These are phyloP conservation scores for Drosophila suboccidentalis DNA, from an alignment of 2,888 invertebrate species.

Conservation along the genomic window DNA sequence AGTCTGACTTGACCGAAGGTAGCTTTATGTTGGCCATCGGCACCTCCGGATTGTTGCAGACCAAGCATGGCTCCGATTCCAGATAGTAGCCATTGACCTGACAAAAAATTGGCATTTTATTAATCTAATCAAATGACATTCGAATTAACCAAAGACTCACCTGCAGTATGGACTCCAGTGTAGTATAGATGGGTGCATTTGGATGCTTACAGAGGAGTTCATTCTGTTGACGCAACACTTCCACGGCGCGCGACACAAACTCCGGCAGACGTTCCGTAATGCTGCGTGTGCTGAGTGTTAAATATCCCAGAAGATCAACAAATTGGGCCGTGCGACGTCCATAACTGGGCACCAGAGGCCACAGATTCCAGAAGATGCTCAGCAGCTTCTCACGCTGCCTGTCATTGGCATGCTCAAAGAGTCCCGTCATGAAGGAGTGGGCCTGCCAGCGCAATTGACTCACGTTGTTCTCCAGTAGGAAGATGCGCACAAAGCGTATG, in stretches of 20 bases:
- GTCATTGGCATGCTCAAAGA: slow-evolving; percentile 93
- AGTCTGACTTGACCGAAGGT: slow-evolving; percentile 97
- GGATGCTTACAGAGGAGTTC: slow-evolving; percentile 95
- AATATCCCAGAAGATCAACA: slow-evolving; percentile 97
- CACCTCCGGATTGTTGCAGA: slow-evolving; percentile 99
- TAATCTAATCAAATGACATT: too few relatives aligned
- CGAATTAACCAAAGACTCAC: slow-evolving; percentile 84
- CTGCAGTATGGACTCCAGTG: slow-evolving; percentile 96
- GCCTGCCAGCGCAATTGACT: slow-evolving; percentile 98
- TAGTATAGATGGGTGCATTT: slow-evolving; percentile 96
- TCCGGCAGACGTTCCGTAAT: slow-evolving; percentile 89
- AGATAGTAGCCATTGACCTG: slow-evolving; percentile 98
- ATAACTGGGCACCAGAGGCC: slow-evolving; percentile 95
- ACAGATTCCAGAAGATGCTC: slow-evolving; percentile 95
- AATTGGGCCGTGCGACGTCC: slow-evolving; percentile 98
- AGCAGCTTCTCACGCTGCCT: slow-evolving; percentile 92
- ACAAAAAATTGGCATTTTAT: slow-evolving; percentile 85
- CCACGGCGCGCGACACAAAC: slow-evolving; percentile 94
- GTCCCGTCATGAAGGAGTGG: slow-evolving; percentile 93
- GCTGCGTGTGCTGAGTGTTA: slow-evolving; percentile 94
- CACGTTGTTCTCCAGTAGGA: slow-evolving; percentile 96
- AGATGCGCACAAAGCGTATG: slow-evolving; percentile 92
- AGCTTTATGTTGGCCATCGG: slow-evolving; percentile 96
- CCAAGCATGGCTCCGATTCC: slow-evolving; percentile 98
- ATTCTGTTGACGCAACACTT: slow-evolving; percentile 95